These are phyloP conservation scores for Larimichthys crocea DNA, from an alignment of 2,113 vertebrate genomes.

Conservation along the genomic window DNA sequence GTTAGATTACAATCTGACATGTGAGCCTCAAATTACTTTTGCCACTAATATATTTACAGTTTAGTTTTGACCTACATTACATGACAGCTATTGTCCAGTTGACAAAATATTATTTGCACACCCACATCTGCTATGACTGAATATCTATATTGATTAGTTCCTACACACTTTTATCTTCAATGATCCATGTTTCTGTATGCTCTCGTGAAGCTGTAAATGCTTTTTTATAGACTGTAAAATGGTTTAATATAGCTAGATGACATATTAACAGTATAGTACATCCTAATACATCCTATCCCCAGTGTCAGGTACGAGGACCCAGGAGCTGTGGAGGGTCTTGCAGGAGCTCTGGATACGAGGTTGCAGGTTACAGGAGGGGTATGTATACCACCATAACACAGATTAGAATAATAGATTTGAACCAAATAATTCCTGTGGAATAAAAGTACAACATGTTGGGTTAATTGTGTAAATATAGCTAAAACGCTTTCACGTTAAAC, in stretches of 20 bases:
- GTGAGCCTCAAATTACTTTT: neutral
- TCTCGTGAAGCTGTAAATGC: neutral
- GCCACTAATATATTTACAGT: neutral
- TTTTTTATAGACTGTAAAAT: neutral
- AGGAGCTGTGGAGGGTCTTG: conserved; percentile 83
- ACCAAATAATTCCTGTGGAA: neutral
- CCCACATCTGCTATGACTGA: neutral
- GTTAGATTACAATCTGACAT: neutral
- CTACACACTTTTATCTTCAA: neutral
- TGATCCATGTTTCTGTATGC: no score
- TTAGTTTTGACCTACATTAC: neutral
- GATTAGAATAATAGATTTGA: neutral
- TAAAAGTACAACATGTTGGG: neutral
- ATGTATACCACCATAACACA: conserved; percentile 47
- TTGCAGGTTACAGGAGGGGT: conserved; percentile 85
- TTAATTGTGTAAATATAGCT: neutral
- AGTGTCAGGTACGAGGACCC: conserved; percentile 86
- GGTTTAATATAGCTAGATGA: neutral
- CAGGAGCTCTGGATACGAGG: conserved; percentile 83
- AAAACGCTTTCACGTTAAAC: neutral
- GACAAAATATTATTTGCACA: neutral
- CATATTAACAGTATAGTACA: neutral
- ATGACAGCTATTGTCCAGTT: neutral
- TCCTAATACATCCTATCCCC: neutral
- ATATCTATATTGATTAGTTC: neutral